phyloP scores from a whole-genome alignment of 2,888 invertebrate species.

The Crioceris asparagi region DNA sequence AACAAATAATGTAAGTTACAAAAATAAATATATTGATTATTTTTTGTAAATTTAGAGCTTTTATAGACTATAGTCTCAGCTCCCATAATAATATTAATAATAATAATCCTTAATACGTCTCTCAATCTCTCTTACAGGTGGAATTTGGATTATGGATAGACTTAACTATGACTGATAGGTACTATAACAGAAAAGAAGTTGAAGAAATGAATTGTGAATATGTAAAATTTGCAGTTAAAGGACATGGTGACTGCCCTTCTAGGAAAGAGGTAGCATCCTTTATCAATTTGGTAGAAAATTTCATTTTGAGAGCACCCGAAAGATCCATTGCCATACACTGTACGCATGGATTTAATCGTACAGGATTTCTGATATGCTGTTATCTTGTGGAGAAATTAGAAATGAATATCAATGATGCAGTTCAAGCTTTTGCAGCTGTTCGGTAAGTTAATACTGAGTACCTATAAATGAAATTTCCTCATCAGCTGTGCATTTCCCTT shows the following conservation, averaged over 20 bases:
- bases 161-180: slow-evolving; percentile 87
- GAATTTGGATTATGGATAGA: slow-evolving; percentile 94
- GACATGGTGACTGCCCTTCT: slow-evolving; percentile 88
- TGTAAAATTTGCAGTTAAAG: slow-evolving; percentile 78
- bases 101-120: no score
- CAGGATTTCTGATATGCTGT: slow-evolving; percentile 87
- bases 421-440: slow-evolving; percentile 61
- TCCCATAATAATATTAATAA: background rate
- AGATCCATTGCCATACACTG: slow-evolving; percentile 81
- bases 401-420: slow-evolving; percentile 73
- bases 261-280: slow-evolving; percentile 75
- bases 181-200: slow-evolving; percentile 73
- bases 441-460: slow-evolving; percentile 42
- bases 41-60: no score
- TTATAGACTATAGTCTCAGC: no score
- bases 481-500: background rate
- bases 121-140: no score
- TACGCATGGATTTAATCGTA: slow-evolving; percentile 97
- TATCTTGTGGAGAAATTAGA: slow-evolving; percentile 80
- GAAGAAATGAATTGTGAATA: slow-evolving; percentile 70
- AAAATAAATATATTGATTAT: no score
- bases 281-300: slow-evolving; percentile 66
- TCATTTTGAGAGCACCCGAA: slow-evolving; percentile 67
- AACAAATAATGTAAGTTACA: slow-evolving; percentile 58
- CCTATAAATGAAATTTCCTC: slow-evolving; percentile 1